These are phyloP conservation scores for Odontamblyopus lacepedii DNA, from an alignment of 2,797 vertebrate species.

Conservation along the genomic window DNA sequence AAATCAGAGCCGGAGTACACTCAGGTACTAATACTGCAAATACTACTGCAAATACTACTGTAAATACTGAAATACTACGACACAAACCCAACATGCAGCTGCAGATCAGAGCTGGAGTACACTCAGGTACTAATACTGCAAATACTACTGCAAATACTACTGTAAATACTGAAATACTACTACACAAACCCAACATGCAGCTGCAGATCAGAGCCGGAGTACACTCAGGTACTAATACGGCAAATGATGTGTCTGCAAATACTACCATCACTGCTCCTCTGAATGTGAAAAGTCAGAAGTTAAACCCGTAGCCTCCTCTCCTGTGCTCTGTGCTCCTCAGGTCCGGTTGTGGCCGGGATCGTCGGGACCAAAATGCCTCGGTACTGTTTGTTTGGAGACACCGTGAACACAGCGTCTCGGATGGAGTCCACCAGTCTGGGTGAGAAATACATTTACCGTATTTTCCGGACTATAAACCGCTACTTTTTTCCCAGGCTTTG, in stretches of 20 bases:
- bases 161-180: no score
- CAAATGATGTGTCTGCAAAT: not conserved
- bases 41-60: not conserved
- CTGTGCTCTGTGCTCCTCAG: slow-evolving; percentile 47
- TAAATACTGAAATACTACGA: not conserved
- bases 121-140: not conserved
- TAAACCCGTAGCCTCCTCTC: no score
- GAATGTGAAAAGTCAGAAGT: no score
- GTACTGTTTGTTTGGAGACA: slow-evolving; percentile 92
- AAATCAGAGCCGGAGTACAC: slow-evolving; percentile 85
- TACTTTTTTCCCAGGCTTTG: no score
- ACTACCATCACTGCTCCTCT: not conserved
- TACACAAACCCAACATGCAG: slow-evolving; percentile 77
- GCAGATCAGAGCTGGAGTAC: no score
- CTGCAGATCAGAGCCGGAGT: slow-evolving; percentile 86
- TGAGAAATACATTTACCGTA: slow-evolving; percentile 27
- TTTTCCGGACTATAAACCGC: no score
- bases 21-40: slow-evolving; percentile 67
- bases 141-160: not conserved
- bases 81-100: no score
- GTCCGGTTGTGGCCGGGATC: slow-evolving; percentile 88
- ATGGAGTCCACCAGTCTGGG: slow-evolving; percentile 93
- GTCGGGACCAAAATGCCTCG: slow-evolving; percentile 94
- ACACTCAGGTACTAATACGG: slow-evolving; percentile 76
- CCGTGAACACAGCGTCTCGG: slow-evolving; percentile 89